Evolutionary conservation across 2,797 vertebrate genomes (phyloP).

Genomic region (Chiloscyllium punctatum): DNA sequence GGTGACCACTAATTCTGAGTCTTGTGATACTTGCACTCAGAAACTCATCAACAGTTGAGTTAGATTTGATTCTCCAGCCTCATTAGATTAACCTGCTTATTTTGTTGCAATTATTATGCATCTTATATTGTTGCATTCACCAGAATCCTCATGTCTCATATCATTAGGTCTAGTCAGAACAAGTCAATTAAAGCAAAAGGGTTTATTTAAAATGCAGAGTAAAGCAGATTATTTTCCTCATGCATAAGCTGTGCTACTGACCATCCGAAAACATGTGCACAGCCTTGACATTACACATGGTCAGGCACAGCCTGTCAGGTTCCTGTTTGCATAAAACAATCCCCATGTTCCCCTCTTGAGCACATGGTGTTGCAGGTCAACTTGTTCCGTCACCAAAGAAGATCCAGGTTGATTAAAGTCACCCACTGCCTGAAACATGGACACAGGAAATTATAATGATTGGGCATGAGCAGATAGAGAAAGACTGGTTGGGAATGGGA

Average conservation of each 20-base stretch:
- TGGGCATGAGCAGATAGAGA: neutral
- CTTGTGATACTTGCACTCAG: neutral
- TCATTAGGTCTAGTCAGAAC: neutral
- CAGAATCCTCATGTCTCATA: neutral
- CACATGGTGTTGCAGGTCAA: neutral
- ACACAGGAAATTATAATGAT: neutral
- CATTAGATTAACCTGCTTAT: neutral
- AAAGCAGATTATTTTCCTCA: neutral
- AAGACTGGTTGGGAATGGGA: neutral
- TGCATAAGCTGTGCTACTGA: too few species aligned
- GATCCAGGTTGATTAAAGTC: neutral
- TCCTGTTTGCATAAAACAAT: neutral
- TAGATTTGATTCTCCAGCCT: neutral
- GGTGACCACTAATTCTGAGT: neutral
- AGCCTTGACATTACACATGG: neutral
- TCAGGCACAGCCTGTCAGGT: neutral
- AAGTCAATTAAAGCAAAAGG: neutral
- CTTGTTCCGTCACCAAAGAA: neutral
- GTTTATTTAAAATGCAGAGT: neutral
- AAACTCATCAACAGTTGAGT: neutral
- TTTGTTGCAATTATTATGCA: neutral
- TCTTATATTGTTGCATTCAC: neutral
- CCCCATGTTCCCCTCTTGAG: neutral
- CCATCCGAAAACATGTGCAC: neutral
- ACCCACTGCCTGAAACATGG: neutral